phyloP scores from a whole-genome alignment of 2,113 vertebrate genomes.

The Chionomys nivalis region DNA sequence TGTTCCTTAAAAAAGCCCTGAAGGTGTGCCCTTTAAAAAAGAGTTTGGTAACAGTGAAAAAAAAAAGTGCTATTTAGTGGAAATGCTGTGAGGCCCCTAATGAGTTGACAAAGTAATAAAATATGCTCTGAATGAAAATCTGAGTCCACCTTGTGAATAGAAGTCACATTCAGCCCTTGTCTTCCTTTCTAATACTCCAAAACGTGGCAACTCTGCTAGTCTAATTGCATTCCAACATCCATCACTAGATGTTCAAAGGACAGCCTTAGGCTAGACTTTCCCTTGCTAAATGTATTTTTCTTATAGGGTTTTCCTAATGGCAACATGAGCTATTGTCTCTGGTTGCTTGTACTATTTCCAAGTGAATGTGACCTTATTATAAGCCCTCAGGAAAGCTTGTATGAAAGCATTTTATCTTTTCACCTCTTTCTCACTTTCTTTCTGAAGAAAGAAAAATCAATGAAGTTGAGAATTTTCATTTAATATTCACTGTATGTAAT shows the following conservation, averaged over 20 bases:
- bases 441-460: background rate
- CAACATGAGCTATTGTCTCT: constrained; percentile 44
- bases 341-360: constrained; percentile 44
- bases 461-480: background rate
- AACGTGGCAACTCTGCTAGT: background rate
- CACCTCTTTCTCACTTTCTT: constrained; percentile 18
- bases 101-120: background rate
- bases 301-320: constrained; percentile 22
- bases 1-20: background rate
- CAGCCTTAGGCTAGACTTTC: constrained; percentile 38
- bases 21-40: background rate
- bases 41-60: background rate
- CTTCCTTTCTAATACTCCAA: background rate
- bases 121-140: background rate
- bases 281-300: constrained; percentile 55
- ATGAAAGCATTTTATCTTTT: constrained; percentile 53
- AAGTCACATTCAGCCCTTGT: background rate
- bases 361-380: constrained; percentile 64
- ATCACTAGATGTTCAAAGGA: constrained; percentile 56
- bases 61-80: constrained; percentile 1
- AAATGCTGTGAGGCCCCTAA: background rate
- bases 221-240: background rate
- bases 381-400: constrained; percentile 58
- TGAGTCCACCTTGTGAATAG: background rate
- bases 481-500: background rate